These are phyloP conservation scores for Lagria hirta DNA, from an alignment of 2,888 invertebrate genomes.

Conservation along the genomic window DNA sequence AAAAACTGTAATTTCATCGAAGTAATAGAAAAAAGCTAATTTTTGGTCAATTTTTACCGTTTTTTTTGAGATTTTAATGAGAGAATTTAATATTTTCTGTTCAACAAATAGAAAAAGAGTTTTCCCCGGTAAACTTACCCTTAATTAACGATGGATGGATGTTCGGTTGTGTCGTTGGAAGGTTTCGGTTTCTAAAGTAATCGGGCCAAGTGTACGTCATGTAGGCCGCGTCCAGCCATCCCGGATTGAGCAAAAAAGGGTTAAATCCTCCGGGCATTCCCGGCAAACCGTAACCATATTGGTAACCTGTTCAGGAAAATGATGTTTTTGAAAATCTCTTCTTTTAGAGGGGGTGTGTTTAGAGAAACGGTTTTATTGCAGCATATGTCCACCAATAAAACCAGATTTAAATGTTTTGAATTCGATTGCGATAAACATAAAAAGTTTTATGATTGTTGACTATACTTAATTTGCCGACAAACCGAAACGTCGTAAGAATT, in stretches of 20 bases:
- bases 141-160: conserved; percentile 43
- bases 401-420: conserved; percentile 39
- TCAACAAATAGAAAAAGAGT: no score
- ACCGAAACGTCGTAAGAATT: conserved; percentile 43
- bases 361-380: conserved; percentile 29
- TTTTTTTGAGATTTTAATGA: no score
- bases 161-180: conserved; percentile 48
- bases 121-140: no score
- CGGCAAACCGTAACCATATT: conserved; percentile 69
- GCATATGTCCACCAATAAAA: conserved; percentile 41
- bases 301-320: conserved; percentile 63
- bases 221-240: conserved; percentile 84
- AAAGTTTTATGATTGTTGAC: conserved; percentile 30
- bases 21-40: no score
- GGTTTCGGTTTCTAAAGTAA: conserved; percentile 65
- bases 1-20: no score
- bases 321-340: conserved; percentile 10
- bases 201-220: conserved; percentile 73
- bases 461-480: conserved; percentile 46
- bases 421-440: conserved; percentile 39
- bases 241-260: conserved; percentile 78
- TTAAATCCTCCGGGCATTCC: conserved; percentile 70
- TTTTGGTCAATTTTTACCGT: no score
- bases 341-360: conserved; percentile 9
- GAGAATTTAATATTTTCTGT: no score